Percentiles rank a stretch among this genome's conserved stretches.
These are phyloP conservation scores for Bactericera cockerelli DNA, from an alignment of 1,140 invertebrate species.

Conservation along the genomic window DNA sequence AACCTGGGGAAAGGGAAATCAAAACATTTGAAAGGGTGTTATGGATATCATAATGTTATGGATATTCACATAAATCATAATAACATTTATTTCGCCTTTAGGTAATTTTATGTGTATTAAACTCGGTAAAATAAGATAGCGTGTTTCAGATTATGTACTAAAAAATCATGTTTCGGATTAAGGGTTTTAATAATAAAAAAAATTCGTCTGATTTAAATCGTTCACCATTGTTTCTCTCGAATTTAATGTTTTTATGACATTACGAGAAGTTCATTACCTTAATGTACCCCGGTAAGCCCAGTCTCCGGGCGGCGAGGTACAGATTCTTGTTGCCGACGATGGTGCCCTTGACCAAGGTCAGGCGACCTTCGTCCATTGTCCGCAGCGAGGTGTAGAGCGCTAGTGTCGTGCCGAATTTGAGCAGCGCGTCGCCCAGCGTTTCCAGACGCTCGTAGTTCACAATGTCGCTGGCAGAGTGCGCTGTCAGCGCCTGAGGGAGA, in stretches of 20 bases:
- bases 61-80: too few species aligned
- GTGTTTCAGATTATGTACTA: too few species aligned
- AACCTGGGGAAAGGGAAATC: constrained; percentile 25
- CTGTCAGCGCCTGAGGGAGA: constrained; percentile 47
- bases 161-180: too few species aligned
- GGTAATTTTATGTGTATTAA: too few species aligned
- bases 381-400: constrained; percentile 55
- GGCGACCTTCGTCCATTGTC: constrained; percentile 51
- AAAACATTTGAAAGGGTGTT: too few species aligned
- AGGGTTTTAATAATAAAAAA: too few species aligned
- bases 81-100: too few species aligned
- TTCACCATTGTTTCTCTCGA: too few species aligned
- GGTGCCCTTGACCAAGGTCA: constrained; percentile 56
- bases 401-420: constrained; percentile 62
- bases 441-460: constrained; percentile 71
- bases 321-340: constrained; percentile 71
- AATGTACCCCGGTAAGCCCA: constrained; percentile 32
- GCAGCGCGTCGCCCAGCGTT: constrained; percentile 74
- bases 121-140: too few species aligned
- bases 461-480: constrained; percentile 51
- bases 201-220: too few species aligned
- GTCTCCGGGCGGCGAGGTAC: constrained; percentile 41
- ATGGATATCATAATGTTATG: too few species aligned
- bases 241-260: too few species aligned
- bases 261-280: constrained; percentile 25